Evolutionary conservation across 2,113 vertebrate species (phyloP).

Genomic region (Rhabdomys dilectus): DNA sequence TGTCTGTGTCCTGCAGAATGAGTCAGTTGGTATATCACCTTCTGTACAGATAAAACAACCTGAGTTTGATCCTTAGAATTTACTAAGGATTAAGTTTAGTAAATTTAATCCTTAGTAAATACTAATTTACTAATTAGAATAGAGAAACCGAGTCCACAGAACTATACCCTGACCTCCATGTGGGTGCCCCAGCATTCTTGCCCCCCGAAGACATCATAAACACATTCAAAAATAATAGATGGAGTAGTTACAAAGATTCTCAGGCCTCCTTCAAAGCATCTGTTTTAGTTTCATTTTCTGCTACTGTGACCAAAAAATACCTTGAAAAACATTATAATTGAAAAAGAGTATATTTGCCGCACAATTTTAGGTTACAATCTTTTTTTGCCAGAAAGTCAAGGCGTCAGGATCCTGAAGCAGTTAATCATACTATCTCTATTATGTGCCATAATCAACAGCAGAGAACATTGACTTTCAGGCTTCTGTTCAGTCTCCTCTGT

Average conservation of each 20-base stretch:
- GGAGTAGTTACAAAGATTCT: background rate
- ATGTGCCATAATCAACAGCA: background rate
- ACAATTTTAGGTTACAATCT: background rate
- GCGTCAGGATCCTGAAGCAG: background rate
- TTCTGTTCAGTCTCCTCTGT: background rate
- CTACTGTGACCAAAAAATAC: background rate
- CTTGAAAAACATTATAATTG: background rate
- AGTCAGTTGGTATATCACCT: background rate
- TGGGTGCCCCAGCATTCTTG: no score
- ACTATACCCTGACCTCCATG: background rate
- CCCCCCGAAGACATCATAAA: background rate
- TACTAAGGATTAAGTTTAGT: no score
- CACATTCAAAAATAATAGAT: background rate
- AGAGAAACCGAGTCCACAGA: background rate
- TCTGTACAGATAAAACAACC: background rate
- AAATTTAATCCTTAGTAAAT: no score
- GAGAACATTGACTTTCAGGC: background rate
- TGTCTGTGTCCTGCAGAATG: no score
- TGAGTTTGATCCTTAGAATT: background rate
- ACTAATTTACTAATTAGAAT: no score
- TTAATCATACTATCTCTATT: no score
- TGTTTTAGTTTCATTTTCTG: background rate
- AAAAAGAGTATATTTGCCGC: background rate
- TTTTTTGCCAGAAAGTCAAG: background rate
- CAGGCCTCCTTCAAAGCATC: background rate